A percentile compares a stretch with the other conserved stretches of the same genome.
phyloP scores from a whole-genome alignment of 2,113 vertebrate genomes.

The Paracanthobrama guichenoti region DNA sequence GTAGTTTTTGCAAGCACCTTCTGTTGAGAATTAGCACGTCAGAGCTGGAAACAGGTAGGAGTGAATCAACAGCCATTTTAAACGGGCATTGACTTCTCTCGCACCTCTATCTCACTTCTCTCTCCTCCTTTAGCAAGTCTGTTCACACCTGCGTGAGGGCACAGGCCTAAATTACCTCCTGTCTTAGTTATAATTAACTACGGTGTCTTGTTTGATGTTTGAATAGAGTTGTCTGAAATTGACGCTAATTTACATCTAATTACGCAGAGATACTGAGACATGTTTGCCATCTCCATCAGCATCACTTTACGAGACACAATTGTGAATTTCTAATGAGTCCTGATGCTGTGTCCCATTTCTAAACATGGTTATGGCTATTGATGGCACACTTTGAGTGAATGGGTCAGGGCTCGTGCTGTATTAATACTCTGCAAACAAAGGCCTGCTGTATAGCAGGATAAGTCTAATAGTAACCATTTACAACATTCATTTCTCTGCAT shows the following conservation, averaged over 20 bases:
- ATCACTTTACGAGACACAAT: constrained; percentile 20
- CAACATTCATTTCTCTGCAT: neutral
- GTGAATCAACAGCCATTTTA: constrained; percentile 25
- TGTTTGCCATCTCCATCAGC: constrained; percentile 33
- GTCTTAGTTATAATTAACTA: constrained; percentile 26
- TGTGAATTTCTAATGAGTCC: neutral
- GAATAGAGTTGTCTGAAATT: constrained; percentile 27
- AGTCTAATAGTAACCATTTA: neutral
- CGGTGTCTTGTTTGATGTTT: constrained; percentile 34
- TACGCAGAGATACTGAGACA: constrained; percentile 16
- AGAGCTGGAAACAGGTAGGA: constrained; percentile 3
- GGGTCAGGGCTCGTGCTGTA: neutral
- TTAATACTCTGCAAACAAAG: neutral
- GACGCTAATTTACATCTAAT: constrained; percentile 25
- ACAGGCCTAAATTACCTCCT: constrained; percentile 15
- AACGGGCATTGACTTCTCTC: neutral
- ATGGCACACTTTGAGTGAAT: neutral
- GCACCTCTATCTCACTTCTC: neutral
- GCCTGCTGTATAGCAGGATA: neutral
- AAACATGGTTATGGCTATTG: constrained; percentile 1
- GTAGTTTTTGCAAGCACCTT: constrained; percentile 33
- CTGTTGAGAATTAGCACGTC: constrained; percentile 37
- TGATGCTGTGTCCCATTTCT: neutral
- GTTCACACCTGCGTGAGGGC: constrained; percentile 31
- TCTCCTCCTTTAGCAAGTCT: constrained; percentile 18